Evolutionary conservation across 2,113 vertebrate genomes (phyloP), one percentile per base, ranked within the genome.

Genomic region (Carettochelys insculpta): DNA sequence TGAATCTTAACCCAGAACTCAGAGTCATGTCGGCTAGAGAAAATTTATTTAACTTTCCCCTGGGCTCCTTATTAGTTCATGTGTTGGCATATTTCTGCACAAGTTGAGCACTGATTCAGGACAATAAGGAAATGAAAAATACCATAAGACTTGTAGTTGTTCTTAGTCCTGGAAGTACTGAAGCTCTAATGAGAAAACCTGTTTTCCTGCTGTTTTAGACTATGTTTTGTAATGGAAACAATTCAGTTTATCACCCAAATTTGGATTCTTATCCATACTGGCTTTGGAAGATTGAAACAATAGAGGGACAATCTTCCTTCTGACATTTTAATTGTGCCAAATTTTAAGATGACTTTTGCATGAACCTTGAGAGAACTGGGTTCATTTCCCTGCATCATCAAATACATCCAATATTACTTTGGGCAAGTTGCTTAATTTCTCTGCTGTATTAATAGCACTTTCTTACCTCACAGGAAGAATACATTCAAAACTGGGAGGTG

Each of bases 231-330:
- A 92, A 90, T 1, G 1, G 79, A 73, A 76, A 87, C 78, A 53
- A 94, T 95, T 94, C 94, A 96, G 86, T 76, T 90, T 89, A 85
- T 9, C 87, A 84, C 84, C 61, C 31, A 93, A 93, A 84, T 85
- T 68, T 68, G 87, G 83, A 65, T 34, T 45, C 53, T 87, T 54
- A 25, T 87, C 52, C n/a, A 87, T 87, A 89, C 38, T 91, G 65
- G 52, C 45, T 85, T 92, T 92, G 88, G 83, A 92, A 90, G 54
- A n/a, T 1, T 48, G 71, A 91, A 68, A 29, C 29, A 93, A 78
- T 93, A 8, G 77, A 75, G 71, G 80, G 47, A 50, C 82, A 90
- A 83, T 77, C 10, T 75, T 48, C 41, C 41, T 83, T 90, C 80
- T 73, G 90, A 83, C 29, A 25, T 81, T 93, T 89, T 61, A 87